Conservation (phyloP, 30 jellyfish, hydroid and myxozoan genomes). For the Sanderia malayensis region DNA sequence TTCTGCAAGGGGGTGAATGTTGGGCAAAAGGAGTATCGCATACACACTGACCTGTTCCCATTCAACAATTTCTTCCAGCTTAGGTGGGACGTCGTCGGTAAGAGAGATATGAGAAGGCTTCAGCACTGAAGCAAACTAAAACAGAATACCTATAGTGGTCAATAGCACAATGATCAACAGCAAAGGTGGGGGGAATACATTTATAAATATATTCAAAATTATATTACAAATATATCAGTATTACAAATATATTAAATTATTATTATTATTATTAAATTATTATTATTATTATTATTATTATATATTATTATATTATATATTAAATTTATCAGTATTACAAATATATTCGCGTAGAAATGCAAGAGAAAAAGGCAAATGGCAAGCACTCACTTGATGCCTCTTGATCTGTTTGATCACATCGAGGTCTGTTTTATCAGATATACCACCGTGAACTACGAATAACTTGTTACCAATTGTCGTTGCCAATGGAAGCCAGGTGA, state of each 20-base stretch:
- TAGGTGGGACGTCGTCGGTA: slow-evolving; percentile 48
- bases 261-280: too few species aligned
- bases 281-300: too few species aligned
- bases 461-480: slow-evolving; percentile 52
- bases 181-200: not conserved
- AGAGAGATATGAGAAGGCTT: slow-evolving; percentile 69
- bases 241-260: not conserved
- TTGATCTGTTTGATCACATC: slow-evolving; percentile 20
- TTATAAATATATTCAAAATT: too few species aligned
- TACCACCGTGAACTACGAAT: slow-evolving; percentile 80
- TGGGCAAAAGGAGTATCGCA: too few species aligned
- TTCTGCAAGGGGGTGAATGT: too few species aligned
- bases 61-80: slow-evolving; percentile 42
- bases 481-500: slow-evolving; percentile 79
- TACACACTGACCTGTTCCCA: slow-evolving; percentile 88
- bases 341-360: too few species aligned
- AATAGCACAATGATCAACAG: too few species aligned
- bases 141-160: too few species aligned
- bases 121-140: slow-evolving; percentile 63
- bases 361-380: too few species aligned
- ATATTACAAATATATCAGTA: not conserved
- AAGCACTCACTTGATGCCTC: slow-evolving; percentile 51
- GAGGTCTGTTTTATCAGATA: slow-evolving; percentile 71
- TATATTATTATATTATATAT: too few species aligned
- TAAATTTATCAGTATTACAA: not conserved